A percentile compares a stretch with the other conserved stretches of the same genome.
Conservation (phyloP, 2,113 vertebrate species). For the Tylochromis polylepis region DNA sequence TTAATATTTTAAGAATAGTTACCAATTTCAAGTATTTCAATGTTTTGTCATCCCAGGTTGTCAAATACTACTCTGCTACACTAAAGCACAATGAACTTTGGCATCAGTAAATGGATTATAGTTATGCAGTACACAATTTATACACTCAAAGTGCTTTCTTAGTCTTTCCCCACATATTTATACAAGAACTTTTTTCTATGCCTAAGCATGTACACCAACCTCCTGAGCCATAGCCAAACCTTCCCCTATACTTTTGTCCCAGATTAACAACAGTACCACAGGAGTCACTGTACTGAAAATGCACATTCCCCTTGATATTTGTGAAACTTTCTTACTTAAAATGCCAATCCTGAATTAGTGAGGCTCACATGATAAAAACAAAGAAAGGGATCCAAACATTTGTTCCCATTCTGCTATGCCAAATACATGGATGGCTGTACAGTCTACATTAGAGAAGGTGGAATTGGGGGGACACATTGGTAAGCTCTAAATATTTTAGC, state of each 20-base stretch:
- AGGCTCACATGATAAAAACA: neutral
- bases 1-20: no score
- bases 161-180: neutral
- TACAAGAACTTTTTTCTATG: neutral
- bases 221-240: fast-evolving
- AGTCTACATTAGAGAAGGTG: fast-evolving
- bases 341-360: neutral
- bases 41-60: neutral
- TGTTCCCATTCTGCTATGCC: neutral
- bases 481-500: neutral
- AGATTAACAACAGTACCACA: neutral
- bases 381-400: neutral
- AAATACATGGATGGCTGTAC: neutral
- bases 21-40: neutral
- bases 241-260: fast-evolving
- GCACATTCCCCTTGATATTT: neutral
- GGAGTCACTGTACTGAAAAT: neutral
- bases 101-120: neutral
- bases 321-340: neutral
- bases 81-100: neutral
- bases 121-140: neutral
- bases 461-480: neutral
- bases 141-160: neutral
- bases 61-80: neutral
- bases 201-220: fast-evolving